Base-by-base conservation (phyloP, 1,140 invertebrate species). In the Theocolax elegans region DNA sequence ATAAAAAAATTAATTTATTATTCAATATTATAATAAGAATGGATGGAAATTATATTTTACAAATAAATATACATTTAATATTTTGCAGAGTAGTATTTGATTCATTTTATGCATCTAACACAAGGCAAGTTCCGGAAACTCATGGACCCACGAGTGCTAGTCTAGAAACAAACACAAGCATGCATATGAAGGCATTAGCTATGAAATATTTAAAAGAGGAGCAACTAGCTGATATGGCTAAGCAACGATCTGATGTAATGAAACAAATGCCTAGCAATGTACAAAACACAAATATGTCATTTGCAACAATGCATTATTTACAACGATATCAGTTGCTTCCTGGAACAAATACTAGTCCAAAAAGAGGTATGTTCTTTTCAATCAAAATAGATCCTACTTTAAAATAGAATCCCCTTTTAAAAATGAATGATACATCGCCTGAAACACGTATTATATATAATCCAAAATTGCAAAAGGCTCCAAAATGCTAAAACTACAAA, bases 251-350 rank as follows among this genome's bases (percentile, higher is more conserved):
- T 6, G 63, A 73, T 25, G 73, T 76, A 17, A 67, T 79, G 7
- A 80, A 81, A 46, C 78, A 81, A 67, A 48, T 79, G 8, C 74
- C 80, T 74, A 77, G 76, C 72, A 83, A 81, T 67, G 68, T 82
- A 15, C 74, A 80, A 35, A 81, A 81, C 23, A 74, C 75, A 38
- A 89, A 91, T 46, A 87, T 91, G 84, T 91, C 90, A 9, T 86
- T 90, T 73, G 89, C 89, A 38, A 91, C 90, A 19, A 87, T 89
- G 78, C 88, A 89, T 75, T 91, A 91, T 75, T 87, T 91, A 84
- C 87, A 91, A 76, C 89, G 88, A 76, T 90, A 91, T 77, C 88
- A 90, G 73, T 76, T 91, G 29, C 74, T 89, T 63, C 85, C 86
- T 76, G 87, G 86, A 54, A 74, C 67, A 46, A 76, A 74, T 65